Evolutionary conservation across 1,140 invertebrate species (phyloP), one percentile per base, ranked within the genome.

Genomic region (Dreissena polymorpha): DNA sequence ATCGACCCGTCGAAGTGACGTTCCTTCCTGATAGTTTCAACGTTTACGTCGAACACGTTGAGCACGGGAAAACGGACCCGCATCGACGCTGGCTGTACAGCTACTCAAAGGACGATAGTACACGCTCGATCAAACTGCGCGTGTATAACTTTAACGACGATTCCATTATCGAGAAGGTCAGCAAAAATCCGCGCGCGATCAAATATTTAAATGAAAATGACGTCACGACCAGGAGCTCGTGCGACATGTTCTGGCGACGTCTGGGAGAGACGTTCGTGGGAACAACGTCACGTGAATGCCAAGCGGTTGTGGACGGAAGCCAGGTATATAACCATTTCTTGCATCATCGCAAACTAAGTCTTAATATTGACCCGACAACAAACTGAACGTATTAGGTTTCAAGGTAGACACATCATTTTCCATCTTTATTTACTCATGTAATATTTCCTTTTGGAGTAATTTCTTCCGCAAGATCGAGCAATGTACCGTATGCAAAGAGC

Each of bases 81-180:
- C 71, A 74, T 63, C 65, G 65, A 70, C 81, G 75, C 55, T 83
- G 81, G 81, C 18, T 83, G 67, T 83, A 83, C 29, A 83, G 81
- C n/a, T 83, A 76, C 29, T 70, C 73, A 21, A 77, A 70, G 64
- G 73, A 83, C 65, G 67, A 83, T 27, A 18, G 57, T 29, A 69
- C 72, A 50, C 51, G 73, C 8, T 69, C 81, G 7, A 83, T 83
- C 0, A 70, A 53, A 55, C 53, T 83, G 57, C 67, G 68, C 51
- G 68, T 83, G 18, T 83, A 76, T 55, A 76, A 50, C n/a, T 77
- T 83, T 69, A 27, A 60, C n/a, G 74, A 83, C 27, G 51, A 70
- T 27, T 76, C 73, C 6, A 50, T 83, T 25, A 65, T 51, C 18
- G 81, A 83, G 23, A 83, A 83, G 65, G 76, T 83, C 27, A 60